A percentile compares a stretch with the other conserved stretches of the same genome.
Evolutionary conservation across 2,797 vertebrate species (phyloP).

Genomic region (Eospalax fontanierii): DNA sequence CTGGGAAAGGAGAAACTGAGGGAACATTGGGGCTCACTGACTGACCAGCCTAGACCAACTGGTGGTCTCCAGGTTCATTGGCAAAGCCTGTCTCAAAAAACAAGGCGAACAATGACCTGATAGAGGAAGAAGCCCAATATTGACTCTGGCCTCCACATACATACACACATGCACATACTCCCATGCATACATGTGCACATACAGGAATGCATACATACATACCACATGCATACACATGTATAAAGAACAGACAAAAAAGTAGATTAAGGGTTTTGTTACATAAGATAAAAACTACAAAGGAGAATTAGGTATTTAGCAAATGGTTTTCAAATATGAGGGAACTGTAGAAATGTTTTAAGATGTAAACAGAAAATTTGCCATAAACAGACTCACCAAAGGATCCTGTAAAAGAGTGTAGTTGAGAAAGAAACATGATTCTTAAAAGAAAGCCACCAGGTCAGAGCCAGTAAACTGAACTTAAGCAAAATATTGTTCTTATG

Average conservation of each 20-base stretch:
- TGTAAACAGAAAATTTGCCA: slow-evolving; percentile 17
- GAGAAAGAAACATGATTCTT: neutral
- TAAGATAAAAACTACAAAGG: neutral
- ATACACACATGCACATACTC: too few species aligned
- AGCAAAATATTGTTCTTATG: slow-evolving; percentile 1
- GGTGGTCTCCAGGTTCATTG: too few species aligned
- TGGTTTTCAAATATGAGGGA: neutral
- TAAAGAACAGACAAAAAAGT: neutral
- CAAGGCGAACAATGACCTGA: too few species aligned
- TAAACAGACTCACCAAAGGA: slow-evolving; percentile 9
- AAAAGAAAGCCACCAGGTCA: neutral
- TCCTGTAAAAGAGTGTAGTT: neutral
- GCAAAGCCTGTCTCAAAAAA: too few species aligned
- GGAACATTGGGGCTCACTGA: too few species aligned
- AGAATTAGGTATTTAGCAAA: neutral
- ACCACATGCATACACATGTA: too few species aligned
- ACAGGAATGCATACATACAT: too few species aligned
- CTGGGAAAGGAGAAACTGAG: too few species aligned
- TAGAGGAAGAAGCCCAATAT: too few species aligned
- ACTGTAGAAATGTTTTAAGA: neutral
- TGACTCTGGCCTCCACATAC: too few species aligned
- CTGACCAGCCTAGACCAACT: too few species aligned
- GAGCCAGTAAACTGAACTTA: slow-evolving; percentile 9
- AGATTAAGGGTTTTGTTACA: neutral
- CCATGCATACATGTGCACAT: too few species aligned